Base-by-base conservation (phyloP, 2,113 vertebrate genomes). In the Terrapene triunguis region DNA sequence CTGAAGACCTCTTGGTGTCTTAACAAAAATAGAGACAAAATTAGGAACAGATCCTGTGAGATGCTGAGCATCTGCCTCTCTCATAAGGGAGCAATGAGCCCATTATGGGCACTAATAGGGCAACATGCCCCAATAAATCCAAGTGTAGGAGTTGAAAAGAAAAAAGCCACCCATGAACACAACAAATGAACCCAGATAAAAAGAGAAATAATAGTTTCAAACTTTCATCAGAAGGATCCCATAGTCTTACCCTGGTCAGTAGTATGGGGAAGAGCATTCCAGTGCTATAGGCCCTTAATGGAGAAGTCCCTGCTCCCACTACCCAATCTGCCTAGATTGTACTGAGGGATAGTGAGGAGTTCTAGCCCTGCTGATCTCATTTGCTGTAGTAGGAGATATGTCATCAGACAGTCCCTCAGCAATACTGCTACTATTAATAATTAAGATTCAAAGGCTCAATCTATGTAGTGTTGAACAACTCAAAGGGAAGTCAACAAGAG, bases 391-490 rank as follows among this genome's bases (percentile, higher is more conserved):
- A n/a, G 95, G 80, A 96, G 92, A 93, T 88, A 89, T 92, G 92
- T 89, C 95, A 96, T 95, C 96, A 96, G 82, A 59, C 89, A 91
- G 85, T 96, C 69, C 93, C 95, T 74, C 50, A 72, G 95, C 92
- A 97, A 88, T 94, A 92, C 92, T 88, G 95, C 90, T 95, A 93
- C 94, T 94, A 87, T 97, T 97, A 97, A 96, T 97, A 98, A 97
- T 97, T 97, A 97, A 85, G 93, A 95, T 92, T 97, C 96, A 95
- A 97, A 96, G 93, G 96, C 95, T 88, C 95, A 97, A 94, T 96
- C 96, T 96, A 94, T 95, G 95, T 96, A 96, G 94, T 53, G 93
- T 88, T 94, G 97, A 96, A 62, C 90, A 89, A 76, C 96, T 96
- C 90, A 74, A 91, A 50, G 89, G 95, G 92, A 97, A 97, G 94